Evolutionary conservation across 2,888 invertebrate species (phyloP), one percentile per base, ranked within the genome.

Genomic region (Cosmia pyralina): DNA sequence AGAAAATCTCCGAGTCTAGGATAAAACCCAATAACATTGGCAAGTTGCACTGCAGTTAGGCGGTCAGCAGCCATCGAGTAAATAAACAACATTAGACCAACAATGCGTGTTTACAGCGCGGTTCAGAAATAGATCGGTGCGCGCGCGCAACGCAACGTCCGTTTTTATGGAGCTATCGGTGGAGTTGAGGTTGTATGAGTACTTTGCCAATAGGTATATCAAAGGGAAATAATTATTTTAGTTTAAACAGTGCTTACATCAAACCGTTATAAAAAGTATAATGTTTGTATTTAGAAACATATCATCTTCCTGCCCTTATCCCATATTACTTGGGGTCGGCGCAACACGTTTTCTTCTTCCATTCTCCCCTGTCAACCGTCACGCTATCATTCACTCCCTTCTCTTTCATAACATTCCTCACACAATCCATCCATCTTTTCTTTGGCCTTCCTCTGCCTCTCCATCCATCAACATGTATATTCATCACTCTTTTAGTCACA

Each of bases 61-160:
- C 72, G 79, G 83, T 83, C 81, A 79, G 84, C 48, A 69, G 71
- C 71, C 81, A 75, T 73, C 75, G 71, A 58, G 81, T 87, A 87
- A 88, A 87, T 83, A 88, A 88, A 87, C 88, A 88, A 78, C 84
- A 84, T 83, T 79, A 77, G 66, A 83, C 79, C 87, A 87, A 88
- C 88, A 87, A 86, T 85, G 78, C 81, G 71, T 87, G 88, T 87
- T 88, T 88, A 88, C 81, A 62, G 76, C 72, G 75, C 53, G 44
- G 64, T 53, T 71, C 77, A 8, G 79, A 86, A 88, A 88, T 88
- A 88, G 87, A 84, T 28, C 73, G 60, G 67, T 5, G 79, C 79
- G 85, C 81, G 62, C 69, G 75, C 84, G 82, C 79, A 75, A 58
- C 68, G 44, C 58, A 19, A 72, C 58, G 28, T 19, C 52, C 58